Base-by-base conservation (phyloP, 92 coral and sea anemone genomes). In the Bergia sp. region DNA sequence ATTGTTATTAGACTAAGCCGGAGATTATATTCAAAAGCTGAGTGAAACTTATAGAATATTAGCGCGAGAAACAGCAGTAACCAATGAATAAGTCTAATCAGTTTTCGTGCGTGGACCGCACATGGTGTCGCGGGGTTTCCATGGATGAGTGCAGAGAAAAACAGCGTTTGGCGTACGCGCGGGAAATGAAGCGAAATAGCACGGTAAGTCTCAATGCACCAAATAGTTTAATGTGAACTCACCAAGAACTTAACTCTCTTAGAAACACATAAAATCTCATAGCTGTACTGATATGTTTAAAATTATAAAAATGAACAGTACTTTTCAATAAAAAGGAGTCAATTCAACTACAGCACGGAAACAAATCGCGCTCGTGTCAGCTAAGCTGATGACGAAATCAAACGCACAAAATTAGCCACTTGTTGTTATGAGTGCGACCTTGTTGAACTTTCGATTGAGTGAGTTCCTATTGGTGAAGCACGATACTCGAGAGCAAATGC, bases 61-160 rank as follows among this genome's bases (percentile, higher is more conserved):
- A 84, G 87, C 43, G 65, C 61, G 61, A 50, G 67, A 29, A 29
- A 55, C 15, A 13, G 66, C 57, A 66, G 3, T 42, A 36, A 66
- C 55, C 37, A 64, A 36, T 82, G n/a, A 72, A 45, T 29, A 20
- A 45, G 86, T 57, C 44, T 39, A 79, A 77, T 47, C 43, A 11
- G 65, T 20, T 84, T 84, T 84, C 87, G 87, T 84, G 87, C 43
- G n/a, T 21, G 21, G 74, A 49, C 45, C 42, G 87, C 77, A 71
- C 87, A 84, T 84, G 87, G 77, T 84, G 86, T 44, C 38, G 67
- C 20, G 65, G 79, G 67, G 87, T 84, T 84, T 84, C 79, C 87
- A 84, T 84, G 87, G 87, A 69, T 84, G 79, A 84, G 7, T 69
- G 87, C 65, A 37, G 43, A 36, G 66, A 45, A 84, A 84, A 69